Conservation (phyloP, 2,113 vertebrate species). For the Sceloporus tristichus region DNA sequence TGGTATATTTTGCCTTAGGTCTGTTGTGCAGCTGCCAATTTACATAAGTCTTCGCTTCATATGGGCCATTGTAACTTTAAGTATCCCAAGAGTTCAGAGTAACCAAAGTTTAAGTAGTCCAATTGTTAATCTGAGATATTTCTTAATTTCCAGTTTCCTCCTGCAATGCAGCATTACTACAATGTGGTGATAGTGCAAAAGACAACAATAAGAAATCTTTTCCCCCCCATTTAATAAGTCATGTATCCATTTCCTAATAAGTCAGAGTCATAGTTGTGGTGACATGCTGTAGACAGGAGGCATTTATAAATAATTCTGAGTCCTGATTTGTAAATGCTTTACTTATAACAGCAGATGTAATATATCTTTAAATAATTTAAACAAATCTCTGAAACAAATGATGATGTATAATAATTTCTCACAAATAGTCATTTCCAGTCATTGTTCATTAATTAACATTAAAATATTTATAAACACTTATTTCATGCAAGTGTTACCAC, state of each 20-base stretch:
- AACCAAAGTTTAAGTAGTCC: neutral
- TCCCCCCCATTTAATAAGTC: conserved; percentile 12
- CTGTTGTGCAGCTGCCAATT: neutral
- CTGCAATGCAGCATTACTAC: neutral
- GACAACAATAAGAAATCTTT: neutral
- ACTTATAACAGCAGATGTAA: conserved; percentile 17
- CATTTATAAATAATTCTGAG: neutral
- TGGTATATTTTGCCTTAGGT: neutral
- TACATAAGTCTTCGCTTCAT: neutral
- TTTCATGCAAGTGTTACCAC: neutral
- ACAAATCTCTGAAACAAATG: conserved; percentile 17
- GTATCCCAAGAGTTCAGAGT: conserved; percentile 2
- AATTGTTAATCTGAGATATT: conserved; percentile 16
- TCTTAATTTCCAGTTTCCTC: neutral
- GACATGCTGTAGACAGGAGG: neutral
- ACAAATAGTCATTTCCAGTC: neutral
- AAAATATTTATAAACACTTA: conserved; percentile 24
- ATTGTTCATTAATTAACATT: conserved; percentile 19
- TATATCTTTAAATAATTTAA: conserved; percentile 14
- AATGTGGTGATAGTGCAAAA: neutral
- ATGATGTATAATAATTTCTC: conserved; percentile 1
- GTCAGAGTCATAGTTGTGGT: conserved; percentile 4
- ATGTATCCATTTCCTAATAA: conserved; percentile 25
- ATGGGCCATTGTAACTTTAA: neutral
- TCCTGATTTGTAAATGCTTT: neutral